phyloP scores from a whole-genome alignment of 2,888 invertebrate species.

The Temnothorax rugatulus region DNA sequence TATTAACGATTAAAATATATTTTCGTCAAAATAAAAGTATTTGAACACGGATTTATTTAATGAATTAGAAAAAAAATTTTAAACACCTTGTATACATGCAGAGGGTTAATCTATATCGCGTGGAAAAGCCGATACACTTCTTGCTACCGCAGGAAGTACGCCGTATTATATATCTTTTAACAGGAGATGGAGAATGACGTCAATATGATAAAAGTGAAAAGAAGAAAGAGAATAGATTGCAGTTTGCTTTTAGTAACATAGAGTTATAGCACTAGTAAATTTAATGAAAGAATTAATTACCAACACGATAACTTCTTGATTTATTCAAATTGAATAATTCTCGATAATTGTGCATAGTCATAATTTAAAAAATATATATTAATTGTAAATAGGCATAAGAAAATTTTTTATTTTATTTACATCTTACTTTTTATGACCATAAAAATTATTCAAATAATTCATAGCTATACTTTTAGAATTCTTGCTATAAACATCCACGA shows the following conservation, averaged over 20 bases:
- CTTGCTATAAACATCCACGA: not conserved
- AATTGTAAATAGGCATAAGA: not conserved
- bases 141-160: not conserved
- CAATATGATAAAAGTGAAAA: not conserved
- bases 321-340: not conserved
- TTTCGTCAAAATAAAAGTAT: not conserved
- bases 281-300: not conserved
- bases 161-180: constrained; percentile 8
- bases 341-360: not conserved
- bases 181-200: not conserved
- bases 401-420: not conserved
- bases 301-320: not conserved
- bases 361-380: not conserved
- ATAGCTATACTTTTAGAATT: not conserved
- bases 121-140: constrained; percentile 18
- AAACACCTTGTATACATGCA: not conserved
- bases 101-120: constrained; percentile 29
- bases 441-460: not conserved
- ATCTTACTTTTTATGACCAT: not conserved
- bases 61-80: not conserved
- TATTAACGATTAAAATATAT: not conserved
- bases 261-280: not conserved
- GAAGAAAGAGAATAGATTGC: not conserved
- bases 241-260: not conserved
- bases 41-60: not conserved